Percentiles rank a stretch among this genome's conserved stretches.
Conservation (phyloP, 2,888 invertebrate genomes). For the Ephialtes manifestator region DNA sequence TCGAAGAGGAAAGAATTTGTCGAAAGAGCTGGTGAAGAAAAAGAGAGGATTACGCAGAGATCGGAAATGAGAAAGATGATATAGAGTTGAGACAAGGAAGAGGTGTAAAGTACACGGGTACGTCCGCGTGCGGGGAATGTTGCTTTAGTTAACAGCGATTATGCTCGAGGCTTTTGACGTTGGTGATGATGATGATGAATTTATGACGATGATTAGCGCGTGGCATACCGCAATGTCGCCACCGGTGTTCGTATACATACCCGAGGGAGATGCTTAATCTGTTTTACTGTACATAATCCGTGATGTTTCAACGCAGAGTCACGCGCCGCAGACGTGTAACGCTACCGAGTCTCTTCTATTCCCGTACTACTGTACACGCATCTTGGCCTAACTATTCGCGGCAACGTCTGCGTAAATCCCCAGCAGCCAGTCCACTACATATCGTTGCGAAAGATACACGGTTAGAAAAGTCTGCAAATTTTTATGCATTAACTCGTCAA, state of each 20-base stretch:
- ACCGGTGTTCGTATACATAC: conserved; percentile 75
- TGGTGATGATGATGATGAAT: conserved; percentile 80
- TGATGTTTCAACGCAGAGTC: conserved; percentile 36
- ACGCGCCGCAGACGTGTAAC: conserved; percentile 6
- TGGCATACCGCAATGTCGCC: conserved; percentile 78
- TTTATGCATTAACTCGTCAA: too few relatives aligned
- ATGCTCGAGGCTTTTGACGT: conserved; percentile 73
- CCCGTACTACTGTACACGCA: conserved; percentile 46
- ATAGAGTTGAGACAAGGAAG: conserved; percentile 43
- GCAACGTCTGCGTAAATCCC: conserved; percentile 1
- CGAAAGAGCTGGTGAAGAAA: conserved; percentile 58
- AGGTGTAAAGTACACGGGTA: conserved; percentile 46
- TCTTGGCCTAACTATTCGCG: conserved; percentile 32
- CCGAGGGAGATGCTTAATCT: conserved; percentile 48
- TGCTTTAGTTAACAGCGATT: conserved; percentile 74
- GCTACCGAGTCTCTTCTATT: conserved; percentile 33
- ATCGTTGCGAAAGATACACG: background rate
- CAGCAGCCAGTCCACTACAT: background rate
- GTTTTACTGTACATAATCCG: conserved; percentile 55
- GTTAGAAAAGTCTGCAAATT: background rate
- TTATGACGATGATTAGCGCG: conserved; percentile 81
- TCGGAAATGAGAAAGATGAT: conserved; percentile 23
- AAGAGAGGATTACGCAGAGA: conserved; percentile 29
- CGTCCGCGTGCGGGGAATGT: conserved; percentile 49
- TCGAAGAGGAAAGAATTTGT: conserved; percentile 61